phyloP scores from a whole-genome alignment of 2,797 vertebrate species.

The Brachyrhaphis roseni region DNA sequence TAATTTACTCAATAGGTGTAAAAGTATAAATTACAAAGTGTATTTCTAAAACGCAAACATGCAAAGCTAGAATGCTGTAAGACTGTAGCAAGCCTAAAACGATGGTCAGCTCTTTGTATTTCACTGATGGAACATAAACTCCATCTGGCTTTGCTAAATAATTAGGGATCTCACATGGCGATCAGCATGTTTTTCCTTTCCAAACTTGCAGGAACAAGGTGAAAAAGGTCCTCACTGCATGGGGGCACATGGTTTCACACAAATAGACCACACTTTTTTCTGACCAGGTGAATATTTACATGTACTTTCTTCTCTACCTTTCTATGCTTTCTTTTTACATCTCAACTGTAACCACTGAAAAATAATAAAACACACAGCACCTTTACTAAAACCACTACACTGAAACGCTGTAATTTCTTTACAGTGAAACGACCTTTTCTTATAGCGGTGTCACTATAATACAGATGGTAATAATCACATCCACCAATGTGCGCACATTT shows the following conservation, averaged over 20 bases:
- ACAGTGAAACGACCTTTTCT: not conserved
- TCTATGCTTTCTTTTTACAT: too few species aligned
- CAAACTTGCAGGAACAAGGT: not conserved
- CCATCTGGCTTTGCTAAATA: constrained; percentile 3
- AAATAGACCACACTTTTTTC: not conserved
- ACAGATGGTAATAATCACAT: not conserved
- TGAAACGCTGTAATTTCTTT: not conserved
- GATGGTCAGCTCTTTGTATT: not conserved
- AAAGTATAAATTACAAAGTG: not conserved
- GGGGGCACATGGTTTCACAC: not conserved
- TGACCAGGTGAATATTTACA: not conserved
- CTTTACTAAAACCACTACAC: not conserved
- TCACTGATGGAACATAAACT: not conserved
- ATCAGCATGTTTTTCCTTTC: not conserved
- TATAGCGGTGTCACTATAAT: not conserved
- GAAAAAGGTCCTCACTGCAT: not conserved
- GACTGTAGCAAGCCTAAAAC: not conserved
- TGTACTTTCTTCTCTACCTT: not conserved
- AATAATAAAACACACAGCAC: not conserved
- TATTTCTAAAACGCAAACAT: not conserved
- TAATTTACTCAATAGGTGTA: not conserved
- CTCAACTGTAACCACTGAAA: not conserved
- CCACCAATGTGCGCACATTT: not conserved
- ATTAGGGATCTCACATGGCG: not conserved
- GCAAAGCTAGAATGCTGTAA: not conserved